A percentile compares a stretch with the other conserved stretches of the same genome.
These are phyloP conservation scores for Chalcis sispes DNA, from an alignment of 2,888 invertebrate genomes.

Conservation along the genomic window DNA sequence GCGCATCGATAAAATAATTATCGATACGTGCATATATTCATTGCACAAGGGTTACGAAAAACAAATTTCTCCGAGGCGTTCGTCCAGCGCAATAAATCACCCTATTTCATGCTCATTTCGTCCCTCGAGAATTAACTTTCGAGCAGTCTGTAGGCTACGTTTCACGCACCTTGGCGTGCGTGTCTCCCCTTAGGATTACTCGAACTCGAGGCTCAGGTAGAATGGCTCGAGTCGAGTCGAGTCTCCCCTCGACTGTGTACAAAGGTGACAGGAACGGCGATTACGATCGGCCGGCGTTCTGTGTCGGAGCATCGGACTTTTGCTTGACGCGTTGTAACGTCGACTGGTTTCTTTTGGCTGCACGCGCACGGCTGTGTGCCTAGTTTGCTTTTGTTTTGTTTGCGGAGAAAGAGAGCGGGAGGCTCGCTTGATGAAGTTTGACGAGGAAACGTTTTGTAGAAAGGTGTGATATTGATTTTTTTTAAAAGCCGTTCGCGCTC, in stretches of 20 bases:
- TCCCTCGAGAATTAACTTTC: slow-evolving; percentile 2
- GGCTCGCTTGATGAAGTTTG: slow-evolving; percentile 31
- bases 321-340: slow-evolving; percentile 3
- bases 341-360: neutral
- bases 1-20: no score
- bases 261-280: slow-evolving; percentile 29
- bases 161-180: neutral
- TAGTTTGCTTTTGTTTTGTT: slow-evolving; percentile 5
- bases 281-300: slow-evolving; percentile 10
- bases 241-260: neutral
- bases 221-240: no score
- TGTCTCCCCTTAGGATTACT: no score
- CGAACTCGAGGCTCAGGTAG: no score
- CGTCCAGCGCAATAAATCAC: no score
- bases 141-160: neutral
- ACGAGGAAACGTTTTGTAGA: neutral
- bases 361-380: neutral
- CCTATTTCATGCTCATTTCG: slow-evolving; percentile 12
- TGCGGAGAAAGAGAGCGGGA: neutral
- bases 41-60: no score
- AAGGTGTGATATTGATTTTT: slow-evolving; percentile 25
- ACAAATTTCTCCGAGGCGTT: no score
- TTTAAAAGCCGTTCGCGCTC: neutral
- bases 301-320: neutral
- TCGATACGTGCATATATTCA: no score